Evolutionary conservation across 2,797 vertebrate genomes (phyloP).

Genomic region (Syngnathus acus): DNA sequence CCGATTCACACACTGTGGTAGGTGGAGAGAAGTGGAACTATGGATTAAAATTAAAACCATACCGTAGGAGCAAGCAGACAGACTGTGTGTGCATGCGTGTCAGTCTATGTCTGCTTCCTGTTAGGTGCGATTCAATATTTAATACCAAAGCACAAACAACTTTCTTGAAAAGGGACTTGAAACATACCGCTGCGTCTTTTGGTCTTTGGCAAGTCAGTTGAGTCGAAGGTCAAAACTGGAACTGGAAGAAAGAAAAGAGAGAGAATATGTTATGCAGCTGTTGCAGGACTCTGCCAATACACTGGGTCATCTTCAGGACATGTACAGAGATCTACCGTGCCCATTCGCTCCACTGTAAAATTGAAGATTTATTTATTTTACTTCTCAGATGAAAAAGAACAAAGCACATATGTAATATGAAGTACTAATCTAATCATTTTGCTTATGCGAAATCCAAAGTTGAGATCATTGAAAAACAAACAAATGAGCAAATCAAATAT

Average conservation of each 20-base stretch:
- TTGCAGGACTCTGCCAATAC: slow-evolving; percentile 17
- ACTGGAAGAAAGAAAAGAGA: slow-evolving; percentile 41
- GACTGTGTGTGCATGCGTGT: slow-evolving; percentile 6
- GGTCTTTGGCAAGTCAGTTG: slow-evolving; percentile 23
- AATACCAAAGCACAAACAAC: slow-evolving; percentile 6
- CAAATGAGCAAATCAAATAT: slow-evolving; percentile 25
- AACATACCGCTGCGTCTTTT: slow-evolving; percentile 39
- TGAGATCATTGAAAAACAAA: slow-evolving; percentile 7
- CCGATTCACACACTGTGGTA: slow-evolving; percentile 18
- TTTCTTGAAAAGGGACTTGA: slow-evolving; percentile 11
- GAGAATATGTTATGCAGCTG: slow-evolving; percentile 43
- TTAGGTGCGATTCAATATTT: slow-evolving; percentile 7
- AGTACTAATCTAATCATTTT: not conserved
- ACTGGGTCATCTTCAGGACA: slow-evolving; percentile 23
- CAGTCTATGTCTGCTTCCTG: slow-evolving; percentile 1
- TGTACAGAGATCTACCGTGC: slow-evolving; percentile 15
- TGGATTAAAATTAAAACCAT: slow-evolving; percentile 18
- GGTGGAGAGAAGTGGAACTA: slow-evolving; percentile 5
- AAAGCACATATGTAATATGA: not conserved
- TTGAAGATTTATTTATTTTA: slow-evolving; percentile 11
- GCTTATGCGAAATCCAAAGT: not conserved
- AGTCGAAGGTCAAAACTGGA: slow-evolving; percentile 20
- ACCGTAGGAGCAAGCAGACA: not conserved
- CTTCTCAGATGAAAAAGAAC: not conserved
- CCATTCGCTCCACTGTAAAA: slow-evolving; percentile 21